Evolutionary conservation across 2,888 invertebrate species (phyloP).

Genomic region (Catocala sponsa): DNA sequence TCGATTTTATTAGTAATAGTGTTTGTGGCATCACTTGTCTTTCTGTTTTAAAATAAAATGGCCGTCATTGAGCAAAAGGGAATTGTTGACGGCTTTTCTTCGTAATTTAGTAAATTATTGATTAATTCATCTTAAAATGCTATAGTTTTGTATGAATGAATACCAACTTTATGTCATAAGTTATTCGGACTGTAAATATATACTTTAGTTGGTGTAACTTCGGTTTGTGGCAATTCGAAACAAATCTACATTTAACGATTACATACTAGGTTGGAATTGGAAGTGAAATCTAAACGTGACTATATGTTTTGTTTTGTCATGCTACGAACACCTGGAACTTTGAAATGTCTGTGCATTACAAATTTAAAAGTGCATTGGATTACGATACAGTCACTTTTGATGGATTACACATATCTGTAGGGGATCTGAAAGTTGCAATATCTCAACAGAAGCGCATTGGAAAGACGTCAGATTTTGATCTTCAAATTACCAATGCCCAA

Average conservation of each 20-base stretch:
- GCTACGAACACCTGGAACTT: conserved; percentile 55
- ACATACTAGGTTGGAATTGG: conserved; percentile 10
- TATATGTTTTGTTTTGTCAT: conserved; percentile 56
- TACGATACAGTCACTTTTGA: conserved; percentile 99
- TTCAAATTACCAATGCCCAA: conserved; percentile 98
- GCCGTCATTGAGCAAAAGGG: neutral
- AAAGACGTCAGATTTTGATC: conserved; percentile 97
- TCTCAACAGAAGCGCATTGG: conserved; percentile 98
- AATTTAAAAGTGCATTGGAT: conserved; percentile 98
- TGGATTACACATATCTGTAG: conserved; percentile 98
- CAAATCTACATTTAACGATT: neutral
- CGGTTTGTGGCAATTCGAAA: conserved; percentile 1
- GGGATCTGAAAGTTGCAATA: conserved; percentile 98
- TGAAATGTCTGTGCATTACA: conserved; percentile 98
- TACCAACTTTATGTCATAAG: neutral
- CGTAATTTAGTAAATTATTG: neutral
- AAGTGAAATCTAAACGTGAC: conserved; percentile 34
- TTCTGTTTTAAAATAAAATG: conserved; percentile 1
- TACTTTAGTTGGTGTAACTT: neutral
- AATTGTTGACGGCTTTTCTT: neutral
- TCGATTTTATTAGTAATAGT: no score
- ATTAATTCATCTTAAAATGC: neutral
- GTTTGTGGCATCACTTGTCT: no score
- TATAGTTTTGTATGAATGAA: neutral
- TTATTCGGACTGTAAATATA: neutral